Base-by-base conservation (phyloP, 2,113 vertebrate genomes). In the Grus americana region DNA sequence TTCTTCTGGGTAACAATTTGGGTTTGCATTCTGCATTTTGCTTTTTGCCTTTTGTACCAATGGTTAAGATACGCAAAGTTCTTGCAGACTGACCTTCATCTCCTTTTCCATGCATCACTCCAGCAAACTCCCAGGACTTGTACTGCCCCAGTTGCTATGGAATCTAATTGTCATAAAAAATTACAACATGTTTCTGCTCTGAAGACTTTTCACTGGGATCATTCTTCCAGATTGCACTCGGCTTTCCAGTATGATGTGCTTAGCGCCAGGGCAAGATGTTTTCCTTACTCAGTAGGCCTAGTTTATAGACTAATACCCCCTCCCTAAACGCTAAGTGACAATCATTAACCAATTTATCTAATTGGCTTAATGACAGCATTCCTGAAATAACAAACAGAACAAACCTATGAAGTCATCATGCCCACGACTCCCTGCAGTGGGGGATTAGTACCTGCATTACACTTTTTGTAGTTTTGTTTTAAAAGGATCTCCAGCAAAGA, bases 401-500 rank as follows among this genome's bases (percentile, higher is more conserved):
- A 79, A 46, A 72, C 7, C 54, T 67, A 76, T 34, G 5, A 91
- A 76, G 46, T 63, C 50, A 75, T 62, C 1, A 2, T 55, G 52
- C 6, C 34, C 54, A 65, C 0, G 4, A 59, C 42, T 86, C 36
- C 40, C 49, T 8, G 17, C 83, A 75, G 49, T 22, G 20, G 11
- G 22, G 10, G 15, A 61, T 50, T 66, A 93, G 47, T 59, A 86
- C 23, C 75, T 72, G 44, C 50, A 83, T 52, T 34, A 50, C 10
- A 8, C 13, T 44, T 90, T 67, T 58, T 55, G 44, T 40, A 71
- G 36, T 61, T 65, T 40, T 67, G 9, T 29, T 87, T 95, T 63
- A 63, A 49, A 92, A 68, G 36, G 47, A 90, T 63, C 26, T 42
- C 27, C 52, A 85, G 52, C 6, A 90, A 96, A 83, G 54, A 83